These are phyloP conservation scores for Platysternon megacephalum DNA, from an alignment of 2,113 vertebrate genomes.

Conservation along the genomic window DNA sequence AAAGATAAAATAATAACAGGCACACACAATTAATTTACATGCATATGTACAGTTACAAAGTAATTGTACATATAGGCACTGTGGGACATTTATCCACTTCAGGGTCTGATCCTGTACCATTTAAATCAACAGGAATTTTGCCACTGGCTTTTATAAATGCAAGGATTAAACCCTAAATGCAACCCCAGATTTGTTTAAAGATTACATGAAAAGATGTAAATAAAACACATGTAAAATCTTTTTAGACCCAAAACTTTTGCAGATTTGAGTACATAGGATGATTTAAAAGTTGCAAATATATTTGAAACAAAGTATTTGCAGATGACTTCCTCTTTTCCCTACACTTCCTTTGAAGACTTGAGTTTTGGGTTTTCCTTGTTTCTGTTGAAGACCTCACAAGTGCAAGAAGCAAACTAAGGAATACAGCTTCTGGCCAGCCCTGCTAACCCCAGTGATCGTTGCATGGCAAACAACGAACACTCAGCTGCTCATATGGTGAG, in stretches of 20 bases:
- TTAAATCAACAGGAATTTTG: background rate
- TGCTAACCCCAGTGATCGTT: background rate
- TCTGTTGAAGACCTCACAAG: background rate
- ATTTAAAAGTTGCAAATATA: background rate
- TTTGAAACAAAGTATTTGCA: background rate
- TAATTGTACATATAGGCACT: background rate
- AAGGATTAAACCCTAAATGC: background rate
- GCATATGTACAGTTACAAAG: background rate
- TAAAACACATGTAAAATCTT: background rate
- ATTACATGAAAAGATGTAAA: background rate
- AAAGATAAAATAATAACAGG: background rate
- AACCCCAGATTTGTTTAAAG: background rate
- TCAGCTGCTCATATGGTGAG: background rate
- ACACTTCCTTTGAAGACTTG: background rate
- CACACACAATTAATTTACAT: background rate
- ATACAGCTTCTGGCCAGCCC: background rate
- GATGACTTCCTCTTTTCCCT: background rate
- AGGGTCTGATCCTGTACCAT: background rate
- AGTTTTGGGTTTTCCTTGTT: background rate
- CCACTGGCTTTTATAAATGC: background rate
- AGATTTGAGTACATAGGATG: background rate
- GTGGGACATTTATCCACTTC: background rate
- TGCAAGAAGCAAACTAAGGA: background rate
- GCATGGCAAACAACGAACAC: constrained; percentile 1
- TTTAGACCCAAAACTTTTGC: background rate